Percentiles rank a stretch among this genome's conserved stretches.
Conservation (phyloP, 2,113 vertebrate genomes). For the Hippocampus comes region DNA sequence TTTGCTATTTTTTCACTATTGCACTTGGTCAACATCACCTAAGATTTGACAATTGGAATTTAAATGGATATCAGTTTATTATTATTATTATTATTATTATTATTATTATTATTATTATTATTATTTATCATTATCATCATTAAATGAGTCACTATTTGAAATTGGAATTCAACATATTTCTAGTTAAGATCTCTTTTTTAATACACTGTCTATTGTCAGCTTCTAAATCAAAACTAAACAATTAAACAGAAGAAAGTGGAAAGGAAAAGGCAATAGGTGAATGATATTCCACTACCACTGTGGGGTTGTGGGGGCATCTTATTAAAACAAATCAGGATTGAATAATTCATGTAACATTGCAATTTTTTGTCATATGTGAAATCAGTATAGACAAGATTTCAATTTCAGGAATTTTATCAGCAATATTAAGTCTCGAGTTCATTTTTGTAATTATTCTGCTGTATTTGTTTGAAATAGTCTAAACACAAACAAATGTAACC, state of each 20-base stretch:
- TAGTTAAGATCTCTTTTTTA: background rate
- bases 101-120: background rate
- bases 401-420: background rate
- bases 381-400: background rate
- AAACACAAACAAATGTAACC: background rate
- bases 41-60: background rate
- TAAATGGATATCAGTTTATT: background rate
- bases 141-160: background rate
- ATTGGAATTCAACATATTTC: background rate
- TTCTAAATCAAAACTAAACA: background rate
- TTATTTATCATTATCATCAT: background rate
- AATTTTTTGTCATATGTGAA: background rate
- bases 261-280: background rate
- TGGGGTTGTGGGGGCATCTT: background rate
- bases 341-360: background rate
- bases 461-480: background rate
- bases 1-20: background rate
- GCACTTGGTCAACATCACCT: background rate
- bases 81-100: background rate
- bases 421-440: background rate
- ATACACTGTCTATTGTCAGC: background rate
- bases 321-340: background rate
- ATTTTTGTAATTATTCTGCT: background rate
- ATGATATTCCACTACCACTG: background rate
- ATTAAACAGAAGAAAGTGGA: background rate